Evolutionary conservation across 2,888 invertebrate genomes (phyloP).

Genomic region (Drosophila subsilvestris): DNA sequence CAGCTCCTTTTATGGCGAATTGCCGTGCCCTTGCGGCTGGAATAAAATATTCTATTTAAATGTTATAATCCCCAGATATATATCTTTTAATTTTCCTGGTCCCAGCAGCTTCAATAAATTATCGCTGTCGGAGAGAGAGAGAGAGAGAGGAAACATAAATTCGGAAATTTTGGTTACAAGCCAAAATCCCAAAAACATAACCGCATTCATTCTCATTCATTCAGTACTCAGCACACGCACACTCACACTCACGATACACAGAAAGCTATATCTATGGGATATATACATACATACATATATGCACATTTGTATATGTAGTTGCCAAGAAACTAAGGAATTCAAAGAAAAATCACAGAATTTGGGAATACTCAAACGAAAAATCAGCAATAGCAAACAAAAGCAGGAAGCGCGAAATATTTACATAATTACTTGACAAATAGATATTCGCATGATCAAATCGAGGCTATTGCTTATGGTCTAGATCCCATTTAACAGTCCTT

Average conservation of each 20-base stretch:
- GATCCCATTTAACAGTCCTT: constrained; percentile 7
- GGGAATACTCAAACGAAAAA: constrained; percentile 1
- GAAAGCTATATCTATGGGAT: constrained; percentile 5
- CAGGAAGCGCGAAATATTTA: constrained; percentile 49
- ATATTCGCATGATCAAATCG: constrained; percentile 7
- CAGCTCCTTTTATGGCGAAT: constrained; percentile 13
- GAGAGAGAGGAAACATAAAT: constrained; percentile 21
- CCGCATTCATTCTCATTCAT: constrained; percentile 19
- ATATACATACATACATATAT: not conserved
- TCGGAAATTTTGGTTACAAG: constrained; percentile 31
- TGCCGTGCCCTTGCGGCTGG: constrained; percentile 5
- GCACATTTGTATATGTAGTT: constrained; percentile 1
- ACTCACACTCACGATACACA: not conserved
- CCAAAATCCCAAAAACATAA: constrained; percentile 27
- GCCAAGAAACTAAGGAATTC: constrained; percentile 3
- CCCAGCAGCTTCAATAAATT: constrained; percentile 37
- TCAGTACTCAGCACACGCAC: not conserved
- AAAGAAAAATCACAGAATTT: constrained; percentile 2
- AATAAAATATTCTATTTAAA: constrained; percentile 30
- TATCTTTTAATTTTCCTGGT: constrained; percentile 40
- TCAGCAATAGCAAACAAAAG: constrained; percentile 14
- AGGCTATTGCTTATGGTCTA: constrained; percentile 4
- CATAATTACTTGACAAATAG: constrained; percentile 43
- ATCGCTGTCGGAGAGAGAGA: not conserved
- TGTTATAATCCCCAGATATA: constrained; percentile 31